These are phyloP conservation scores for Orchesella flavescens DNA, from an alignment of 2,888 invertebrate species.

Conservation along the genomic window DNA sequence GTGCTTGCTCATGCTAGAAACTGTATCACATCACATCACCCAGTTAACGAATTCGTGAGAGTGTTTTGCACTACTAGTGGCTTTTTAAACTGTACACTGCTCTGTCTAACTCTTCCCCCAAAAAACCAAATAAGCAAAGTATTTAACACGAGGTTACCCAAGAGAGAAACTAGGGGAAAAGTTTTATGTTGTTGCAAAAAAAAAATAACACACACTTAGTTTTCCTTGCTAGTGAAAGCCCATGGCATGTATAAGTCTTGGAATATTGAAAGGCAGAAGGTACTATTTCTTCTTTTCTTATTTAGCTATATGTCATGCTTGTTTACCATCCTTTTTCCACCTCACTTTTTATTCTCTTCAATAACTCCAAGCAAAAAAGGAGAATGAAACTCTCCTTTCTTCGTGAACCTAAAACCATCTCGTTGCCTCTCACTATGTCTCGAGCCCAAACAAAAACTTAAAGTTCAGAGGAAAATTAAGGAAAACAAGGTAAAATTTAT, in stretches of 20 bases:
- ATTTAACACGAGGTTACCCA: conserved; percentile 3
- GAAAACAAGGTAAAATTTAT: conserved; percentile 48
- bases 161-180: not conserved
- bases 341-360: not conserved
- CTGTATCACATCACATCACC: no score
- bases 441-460: conserved; percentile 3
- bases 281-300: no score
- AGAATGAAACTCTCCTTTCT: not conserved
- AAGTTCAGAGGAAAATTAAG: conserved; percentile 27
- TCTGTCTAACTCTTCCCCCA: not conserved
- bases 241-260: no score
- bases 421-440: not conserved
- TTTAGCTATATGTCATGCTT: no score
- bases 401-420: not conserved
- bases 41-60: not conserved
- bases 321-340: no score
- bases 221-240: no score
- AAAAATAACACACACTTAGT: no score
- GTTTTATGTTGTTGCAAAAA: not conserved
- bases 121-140: not conserved
- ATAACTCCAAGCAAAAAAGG: not conserved
- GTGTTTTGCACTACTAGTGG: not conserved
- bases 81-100: not conserved
- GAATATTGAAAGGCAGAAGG: no score
- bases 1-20: no score